Conservation (phyloP, 2,797 vertebrate species). For the Helostoma temminkii region DNA sequence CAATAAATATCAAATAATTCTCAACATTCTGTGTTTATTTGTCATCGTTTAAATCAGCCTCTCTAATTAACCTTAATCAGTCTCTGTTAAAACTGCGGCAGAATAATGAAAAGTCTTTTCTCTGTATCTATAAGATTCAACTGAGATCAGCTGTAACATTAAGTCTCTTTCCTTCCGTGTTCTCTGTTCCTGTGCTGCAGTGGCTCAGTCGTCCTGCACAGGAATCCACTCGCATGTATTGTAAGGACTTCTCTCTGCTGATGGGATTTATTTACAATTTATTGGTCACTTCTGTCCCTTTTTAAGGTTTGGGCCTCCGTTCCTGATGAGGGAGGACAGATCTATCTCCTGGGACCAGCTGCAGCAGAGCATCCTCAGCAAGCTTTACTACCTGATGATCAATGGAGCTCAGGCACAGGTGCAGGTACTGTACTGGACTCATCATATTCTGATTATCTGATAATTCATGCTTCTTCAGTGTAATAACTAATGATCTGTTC, state of each 20-base stretch:
- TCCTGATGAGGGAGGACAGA: conserved; percentile 92
- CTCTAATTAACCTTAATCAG: no score
- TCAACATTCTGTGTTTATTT: neutral
- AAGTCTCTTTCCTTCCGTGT: conserved; percentile 5
- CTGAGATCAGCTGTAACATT: conserved; percentile 4
- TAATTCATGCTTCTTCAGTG: no score
- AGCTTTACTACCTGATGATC: conserved; percentile 90
- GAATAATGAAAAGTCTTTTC: no score
- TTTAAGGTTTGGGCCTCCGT: conserved; percentile 93
- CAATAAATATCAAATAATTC: no score
- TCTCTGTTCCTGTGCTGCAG: conserved; percentile 3
- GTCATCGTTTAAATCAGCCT: no score
- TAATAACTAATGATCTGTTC: no score
- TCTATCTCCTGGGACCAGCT: conserved; percentile 93
- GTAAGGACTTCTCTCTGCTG: neutral
- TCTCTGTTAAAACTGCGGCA: no score
- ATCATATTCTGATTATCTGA: neutral
- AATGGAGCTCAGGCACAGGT: conserved; percentile 87
- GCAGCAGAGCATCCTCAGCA: conserved; percentile 92
- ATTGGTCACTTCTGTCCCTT: conserved; percentile 19
- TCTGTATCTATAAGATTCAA: no score
- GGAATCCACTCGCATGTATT: conserved; percentile 24
- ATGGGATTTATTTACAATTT: conserved; percentile 13
- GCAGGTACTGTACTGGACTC: no score
- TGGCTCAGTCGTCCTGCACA: conserved; percentile 28